Evolutionary conservation across 2,888 invertebrate genomes (phyloP).

Genomic region (Pelosia muscerda): DNA sequence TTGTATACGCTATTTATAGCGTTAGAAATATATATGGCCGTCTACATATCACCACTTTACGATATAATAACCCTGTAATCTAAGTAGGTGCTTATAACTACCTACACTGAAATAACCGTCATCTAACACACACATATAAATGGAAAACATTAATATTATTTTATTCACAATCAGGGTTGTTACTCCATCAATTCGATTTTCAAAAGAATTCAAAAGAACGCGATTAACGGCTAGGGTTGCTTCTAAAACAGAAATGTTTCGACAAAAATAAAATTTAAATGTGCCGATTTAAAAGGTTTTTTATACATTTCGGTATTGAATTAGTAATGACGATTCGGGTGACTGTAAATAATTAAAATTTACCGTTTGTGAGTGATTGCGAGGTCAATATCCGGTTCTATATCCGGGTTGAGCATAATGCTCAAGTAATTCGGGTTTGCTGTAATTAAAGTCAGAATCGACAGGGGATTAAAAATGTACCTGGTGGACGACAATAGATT

Average conservation of each 20-base stretch:
- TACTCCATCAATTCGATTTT: constrained; percentile 8
- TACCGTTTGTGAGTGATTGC: background rate
- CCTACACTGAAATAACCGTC: background rate
- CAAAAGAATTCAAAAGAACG: background rate
- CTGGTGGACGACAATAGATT: background rate
- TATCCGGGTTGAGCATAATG: background rate
- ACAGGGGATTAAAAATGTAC: background rate
- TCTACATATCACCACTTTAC: too few species aligned
- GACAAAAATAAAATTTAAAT: background rate
- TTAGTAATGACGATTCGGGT: constrained; percentile 1
- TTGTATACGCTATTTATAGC: too few species aligned
- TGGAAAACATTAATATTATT: background rate
- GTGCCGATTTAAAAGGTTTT: background rate
- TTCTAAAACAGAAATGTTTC: constrained; percentile 7
- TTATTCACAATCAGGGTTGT: constrained; percentile 9
- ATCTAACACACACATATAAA: background rate
- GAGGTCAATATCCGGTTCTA: background rate
- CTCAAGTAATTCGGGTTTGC: background rate
- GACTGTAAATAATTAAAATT: background rate
- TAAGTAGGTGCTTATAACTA: background rate
- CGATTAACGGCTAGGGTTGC: background rate
- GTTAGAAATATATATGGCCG: too few species aligned
- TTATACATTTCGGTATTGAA: constrained; percentile 7
- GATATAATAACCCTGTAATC: background rate
- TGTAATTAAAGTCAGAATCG: background rate